phyloP scores from a whole-genome alignment of 92 coral and sea anemone genomes.

The Parazoanthus atlanticus region DNA sequence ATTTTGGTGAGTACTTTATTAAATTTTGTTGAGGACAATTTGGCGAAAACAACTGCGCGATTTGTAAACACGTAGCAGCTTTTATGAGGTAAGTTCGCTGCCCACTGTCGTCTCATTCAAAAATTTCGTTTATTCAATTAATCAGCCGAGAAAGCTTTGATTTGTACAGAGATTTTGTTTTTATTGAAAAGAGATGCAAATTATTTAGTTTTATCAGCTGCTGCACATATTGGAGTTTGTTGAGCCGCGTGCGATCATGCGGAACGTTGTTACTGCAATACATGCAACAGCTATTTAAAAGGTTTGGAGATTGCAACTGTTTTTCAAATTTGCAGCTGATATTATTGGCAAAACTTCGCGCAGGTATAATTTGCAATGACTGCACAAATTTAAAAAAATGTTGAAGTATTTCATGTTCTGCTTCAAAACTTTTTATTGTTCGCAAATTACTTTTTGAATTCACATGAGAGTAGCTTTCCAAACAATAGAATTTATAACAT shows the following conservation, averaged over 20 bases:
- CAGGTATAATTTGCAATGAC: neutral
- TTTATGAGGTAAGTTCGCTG: neutral
- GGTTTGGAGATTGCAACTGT: neutral
- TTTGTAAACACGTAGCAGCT: constrained; percentile 8
- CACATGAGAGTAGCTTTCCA: neutral
- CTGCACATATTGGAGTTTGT: constrained; percentile 26
- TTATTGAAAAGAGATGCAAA: constrained; percentile 45
- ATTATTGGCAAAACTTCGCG: neutral
- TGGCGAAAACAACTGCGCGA: neutral
- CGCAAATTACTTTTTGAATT: constrained; percentile 24
- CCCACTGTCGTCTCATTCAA: neutral
- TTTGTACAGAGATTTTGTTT: constrained; percentile 43
- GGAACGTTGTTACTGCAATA: constrained; percentile 8
- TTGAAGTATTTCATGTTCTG: neutral
- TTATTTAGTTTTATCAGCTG: constrained; percentile 34
- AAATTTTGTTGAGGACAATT: neutral
- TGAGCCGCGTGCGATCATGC: constrained; percentile 31
- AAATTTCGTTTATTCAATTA: constrained; percentile 31
- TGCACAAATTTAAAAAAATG: neutral
- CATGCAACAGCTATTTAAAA: neutral
- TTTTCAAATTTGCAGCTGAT: neutral
- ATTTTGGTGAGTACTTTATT: neutral
- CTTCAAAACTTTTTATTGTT: constrained; percentile 13
- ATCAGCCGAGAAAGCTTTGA: constrained; percentile 25
- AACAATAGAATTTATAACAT: constrained; percentile 21